Conservation (phyloP, 2,113 vertebrate species). For the Motacilla alba region DNA sequence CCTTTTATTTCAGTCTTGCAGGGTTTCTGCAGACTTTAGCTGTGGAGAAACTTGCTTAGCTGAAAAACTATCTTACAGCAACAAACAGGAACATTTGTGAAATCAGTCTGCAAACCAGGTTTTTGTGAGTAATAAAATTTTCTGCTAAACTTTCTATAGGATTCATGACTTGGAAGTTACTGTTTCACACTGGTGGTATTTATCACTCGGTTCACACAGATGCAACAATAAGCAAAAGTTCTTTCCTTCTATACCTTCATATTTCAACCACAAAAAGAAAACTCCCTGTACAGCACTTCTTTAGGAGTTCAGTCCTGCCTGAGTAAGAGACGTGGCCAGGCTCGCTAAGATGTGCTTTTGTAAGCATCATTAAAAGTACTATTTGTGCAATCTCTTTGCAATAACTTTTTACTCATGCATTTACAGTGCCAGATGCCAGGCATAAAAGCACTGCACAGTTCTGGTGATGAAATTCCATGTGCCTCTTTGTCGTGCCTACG, state of each 20-base stretch:
- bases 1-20: neutral
- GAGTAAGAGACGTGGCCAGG: neutral
- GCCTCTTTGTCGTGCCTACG: neutral
- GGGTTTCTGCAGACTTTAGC: neutral
- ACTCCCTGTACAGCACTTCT: neutral
- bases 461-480: conserved; percentile 4
- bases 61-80: neutral
- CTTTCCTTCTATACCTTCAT: neutral
- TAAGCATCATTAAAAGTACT: conserved; percentile 24
- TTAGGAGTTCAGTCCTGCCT: neutral
- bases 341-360: neutral
- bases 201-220: neutral
- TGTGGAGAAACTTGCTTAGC: neutral
- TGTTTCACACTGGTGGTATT: neutral
- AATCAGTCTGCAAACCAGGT: neutral
- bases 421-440: conserved; percentile 9
- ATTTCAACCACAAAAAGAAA: neutral
- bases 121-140: neutral
- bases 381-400: conserved; percentile 19
- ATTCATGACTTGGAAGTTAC: neutral
- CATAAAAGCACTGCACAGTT: neutral
- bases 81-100: neutral
- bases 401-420: neutral
- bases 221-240: neutral
- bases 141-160: neutral